Evolutionary conservation across 2,113 vertebrate species (phyloP).

Genomic region (Xiphophorus couchianus): DNA sequence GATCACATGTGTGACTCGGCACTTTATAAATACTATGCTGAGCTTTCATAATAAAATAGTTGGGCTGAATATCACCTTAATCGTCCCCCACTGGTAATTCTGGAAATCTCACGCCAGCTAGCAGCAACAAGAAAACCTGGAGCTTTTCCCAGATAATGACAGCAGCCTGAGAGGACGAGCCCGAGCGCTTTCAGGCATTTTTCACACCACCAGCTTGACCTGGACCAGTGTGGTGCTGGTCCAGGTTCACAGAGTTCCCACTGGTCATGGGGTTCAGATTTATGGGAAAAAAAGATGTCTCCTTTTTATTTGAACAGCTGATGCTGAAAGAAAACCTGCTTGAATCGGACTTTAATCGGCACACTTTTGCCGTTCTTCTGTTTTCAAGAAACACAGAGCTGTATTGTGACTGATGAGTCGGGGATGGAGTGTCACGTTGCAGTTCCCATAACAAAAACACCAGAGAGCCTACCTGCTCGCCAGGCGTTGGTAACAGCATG

Average conservation of each 20-base stretch:
- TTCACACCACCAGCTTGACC: slow-evolving; percentile 45
- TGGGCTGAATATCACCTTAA: slow-evolving; percentile 17
- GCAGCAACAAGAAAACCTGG: slow-evolving; percentile 61
- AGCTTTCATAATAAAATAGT: slow-evolving; percentile 12
- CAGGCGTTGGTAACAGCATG: not conserved
- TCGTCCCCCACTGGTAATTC: slow-evolving; percentile 1
- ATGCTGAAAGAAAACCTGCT: slow-evolving; percentile 8
- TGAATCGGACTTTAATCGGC: not conserved
- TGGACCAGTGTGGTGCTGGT: slow-evolving; percentile 44
- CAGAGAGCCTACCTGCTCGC: not conserved
- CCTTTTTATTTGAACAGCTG: slow-evolving; percentile 41
- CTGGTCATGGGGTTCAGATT: slow-evolving; percentile 35
- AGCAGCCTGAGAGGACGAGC: slow-evolving; percentile 21
- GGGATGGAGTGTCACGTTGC: not conserved
- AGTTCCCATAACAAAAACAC: slow-evolving; percentile 10
- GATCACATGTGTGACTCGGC: slow-evolving; percentile 19
- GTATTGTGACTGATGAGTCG: not conserved
- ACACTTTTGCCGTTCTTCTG: not conserved
- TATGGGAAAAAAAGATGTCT: slow-evolving; percentile 8
- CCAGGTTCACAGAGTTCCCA: slow-evolving; percentile 60
- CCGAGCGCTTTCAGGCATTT: slow-evolving; percentile 12
- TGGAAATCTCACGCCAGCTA: slow-evolving; percentile 19
- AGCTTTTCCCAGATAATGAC: slow-evolving; percentile 66
- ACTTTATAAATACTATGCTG: not conserved
- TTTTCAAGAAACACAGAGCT: not conserved